Evolutionary conservation across 2,113 vertebrate species (phyloP).

Genomic region (Smithornis capensis): DNA sequence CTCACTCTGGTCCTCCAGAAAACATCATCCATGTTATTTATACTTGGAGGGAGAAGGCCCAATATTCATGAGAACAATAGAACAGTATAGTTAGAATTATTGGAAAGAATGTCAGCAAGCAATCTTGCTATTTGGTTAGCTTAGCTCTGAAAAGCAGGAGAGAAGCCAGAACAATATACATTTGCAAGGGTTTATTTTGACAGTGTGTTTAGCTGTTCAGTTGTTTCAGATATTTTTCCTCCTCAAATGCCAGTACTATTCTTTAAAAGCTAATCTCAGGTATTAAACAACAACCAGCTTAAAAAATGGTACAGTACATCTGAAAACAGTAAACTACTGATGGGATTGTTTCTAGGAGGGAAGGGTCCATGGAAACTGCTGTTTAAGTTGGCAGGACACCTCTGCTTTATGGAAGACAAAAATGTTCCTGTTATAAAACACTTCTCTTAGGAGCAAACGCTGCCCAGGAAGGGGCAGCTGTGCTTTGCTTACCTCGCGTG

Average conservation of each 20-base stretch:
- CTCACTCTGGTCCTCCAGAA: background rate
- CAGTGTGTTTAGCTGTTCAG: slow-evolving; percentile 33
- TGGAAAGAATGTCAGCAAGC: slow-evolving; percentile 51
- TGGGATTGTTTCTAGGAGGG: slow-evolving; percentile 2
- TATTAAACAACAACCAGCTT: slow-evolving; percentile 25
- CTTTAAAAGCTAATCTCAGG: slow-evolving; percentile 37
- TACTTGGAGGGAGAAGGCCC: background rate
- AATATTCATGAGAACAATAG: slow-evolving; percentile 8
- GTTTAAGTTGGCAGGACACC: slow-evolving; percentile 36
- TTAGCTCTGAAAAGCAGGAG: slow-evolving; percentile 35
- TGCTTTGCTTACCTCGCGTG: slow-evolving; percentile 87
- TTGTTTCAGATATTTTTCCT: slow-evolving; percentile 35
- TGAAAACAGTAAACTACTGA: slow-evolving; percentile 1
- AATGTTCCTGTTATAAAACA: slow-evolving; percentile 29
- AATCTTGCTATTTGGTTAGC: slow-evolving; percentile 47
- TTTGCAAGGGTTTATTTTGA: slow-evolving; percentile 44
- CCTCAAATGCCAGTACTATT: slow-evolving; percentile 23
- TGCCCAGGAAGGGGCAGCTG: slow-evolving; percentile 19
- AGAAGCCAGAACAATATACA: slow-evolving; percentile 52
- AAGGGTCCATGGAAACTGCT: slow-evolving; percentile 34
- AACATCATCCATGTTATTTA: background rate
- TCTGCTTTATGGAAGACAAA: slow-evolving; percentile 25
- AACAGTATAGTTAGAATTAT: slow-evolving; percentile 1
- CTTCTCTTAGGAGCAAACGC: background rate
- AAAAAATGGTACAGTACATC: background rate